Evolutionary conservation across 2,888 invertebrate genomes (phyloP).

Genomic region (Eurois occulta): DNA sequence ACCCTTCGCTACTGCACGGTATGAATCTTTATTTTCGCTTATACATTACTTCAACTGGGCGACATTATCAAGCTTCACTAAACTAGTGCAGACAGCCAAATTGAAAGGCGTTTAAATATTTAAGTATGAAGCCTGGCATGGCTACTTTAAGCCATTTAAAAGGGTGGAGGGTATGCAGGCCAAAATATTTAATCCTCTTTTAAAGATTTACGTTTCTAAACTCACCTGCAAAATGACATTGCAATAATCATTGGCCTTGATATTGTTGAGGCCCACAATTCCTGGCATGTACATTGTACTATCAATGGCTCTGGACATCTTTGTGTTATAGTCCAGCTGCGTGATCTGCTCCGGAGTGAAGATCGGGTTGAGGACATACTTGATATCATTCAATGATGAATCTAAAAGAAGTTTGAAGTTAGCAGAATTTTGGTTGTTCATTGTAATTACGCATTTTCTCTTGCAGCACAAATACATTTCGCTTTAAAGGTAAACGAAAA

Average conservation of each 20-base stretch:
- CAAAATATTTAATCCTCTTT: background rate
- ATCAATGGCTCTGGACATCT: slow-evolving; percentile 98
- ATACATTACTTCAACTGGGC: background rate
- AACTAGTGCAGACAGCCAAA: background rate
- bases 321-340: slow-evolving; percentile 95
- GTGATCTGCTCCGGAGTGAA: slow-evolving; percentile 96
- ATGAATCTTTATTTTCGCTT: no score
- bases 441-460: background rate
- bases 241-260: slow-evolving; percentile 99
- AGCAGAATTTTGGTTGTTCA: background rate
- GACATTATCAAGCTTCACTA: background rate
- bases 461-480: background rate
- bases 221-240: slow-evolving; percentile 98
- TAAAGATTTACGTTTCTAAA: background rate
- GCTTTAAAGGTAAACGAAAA: no score
- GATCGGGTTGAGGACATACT: slow-evolving; percentile 99
- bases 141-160: background rate
- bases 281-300: slow-evolving; percentile 99
- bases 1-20: no score
- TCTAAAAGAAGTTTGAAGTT: slow-evolving; percentile 87
- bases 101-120: background rate
- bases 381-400: slow-evolving; percentile 99
- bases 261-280: slow-evolving; percentile 99
- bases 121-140: background rate
- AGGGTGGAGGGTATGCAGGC: background rate